Percentiles rank a stretch among this genome's conserved stretches.
Conservation (phyloP, 2,888 invertebrate genomes). For the Athalia rosae region DNA sequence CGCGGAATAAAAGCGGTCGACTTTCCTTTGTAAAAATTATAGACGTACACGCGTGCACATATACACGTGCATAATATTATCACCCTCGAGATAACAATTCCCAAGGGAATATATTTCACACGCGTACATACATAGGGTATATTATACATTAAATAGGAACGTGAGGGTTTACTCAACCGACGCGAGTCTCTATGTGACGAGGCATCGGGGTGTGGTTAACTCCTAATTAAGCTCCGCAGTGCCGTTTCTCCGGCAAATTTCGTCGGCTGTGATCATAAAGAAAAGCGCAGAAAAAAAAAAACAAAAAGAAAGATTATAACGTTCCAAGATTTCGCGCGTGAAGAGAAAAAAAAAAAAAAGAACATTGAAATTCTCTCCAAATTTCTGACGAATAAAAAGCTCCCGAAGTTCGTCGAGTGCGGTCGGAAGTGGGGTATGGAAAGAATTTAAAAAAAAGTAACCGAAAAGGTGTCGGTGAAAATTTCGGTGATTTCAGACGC, state of each 20-base stretch:
- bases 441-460: too few species aligned
- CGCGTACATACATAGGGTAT: background rate
- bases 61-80: background rate
- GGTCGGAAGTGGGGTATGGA: too few species aligned
- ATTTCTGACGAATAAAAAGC: too few species aligned
- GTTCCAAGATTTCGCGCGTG: too few species aligned
- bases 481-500: too few species aligned
- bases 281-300: background rate
- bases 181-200: constrained; percentile 26
- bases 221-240: constrained; percentile 24
- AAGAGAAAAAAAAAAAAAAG: too few species aligned
- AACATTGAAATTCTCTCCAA: too few species aligned
- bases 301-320: background rate
- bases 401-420: too few species aligned
- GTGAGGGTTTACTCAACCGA: constrained; percentile 8
- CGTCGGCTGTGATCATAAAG: background rate
- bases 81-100: constrained; percentile 6
- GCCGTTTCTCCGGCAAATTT: background rate
- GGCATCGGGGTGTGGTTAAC: constrained; percentile 25
- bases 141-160: background rate
- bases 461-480: too few species aligned
- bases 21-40: too few species aligned
- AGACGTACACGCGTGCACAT: background rate
- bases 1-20: too few species aligned
- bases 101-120: constrained; percentile 4